Conservation (phyloP, 2,888 invertebrate genomes). For the Protophormia terraenovae region DNA sequence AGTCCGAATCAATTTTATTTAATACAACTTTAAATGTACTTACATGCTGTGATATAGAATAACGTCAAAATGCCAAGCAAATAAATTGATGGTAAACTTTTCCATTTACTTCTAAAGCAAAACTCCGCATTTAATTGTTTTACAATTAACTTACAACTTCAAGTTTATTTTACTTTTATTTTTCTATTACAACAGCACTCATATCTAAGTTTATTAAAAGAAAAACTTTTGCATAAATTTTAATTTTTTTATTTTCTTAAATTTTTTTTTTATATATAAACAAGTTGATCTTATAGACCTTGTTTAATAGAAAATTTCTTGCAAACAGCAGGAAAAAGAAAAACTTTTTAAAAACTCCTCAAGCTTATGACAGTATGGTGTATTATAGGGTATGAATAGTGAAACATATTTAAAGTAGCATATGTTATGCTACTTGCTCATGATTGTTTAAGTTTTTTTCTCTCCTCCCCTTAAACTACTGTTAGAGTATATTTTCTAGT, state of each 20-base stretch:
- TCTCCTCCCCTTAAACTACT: neutral
- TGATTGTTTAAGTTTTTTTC: slow-evolving; percentile 34
- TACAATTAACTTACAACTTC: slow-evolving; percentile 18
- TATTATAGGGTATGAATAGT: slow-evolving; percentile 31
- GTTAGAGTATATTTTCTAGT: neutral
- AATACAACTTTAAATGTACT: no score
- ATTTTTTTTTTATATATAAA: neutral
- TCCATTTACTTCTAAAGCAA: neutral
- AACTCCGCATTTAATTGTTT: slow-evolving; percentile 11
- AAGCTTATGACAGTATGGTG: slow-evolving; percentile 30
- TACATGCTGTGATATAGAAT: neutral
- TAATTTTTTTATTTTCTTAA: neutral
- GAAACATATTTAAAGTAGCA: slow-evolving; percentile 36
- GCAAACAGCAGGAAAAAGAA: neutral
- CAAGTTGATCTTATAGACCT: slow-evolving; percentile 25
- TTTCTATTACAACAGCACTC: neutral
- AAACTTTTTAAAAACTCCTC: slow-evolving; percentile 6
- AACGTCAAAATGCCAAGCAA: neutral
- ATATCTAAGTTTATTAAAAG: slow-evolving; percentile 12
- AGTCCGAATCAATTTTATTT: no score
- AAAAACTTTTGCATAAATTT: neutral
- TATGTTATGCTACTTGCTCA: slow-evolving; percentile 37
- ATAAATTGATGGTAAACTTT: neutral
- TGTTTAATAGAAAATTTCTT: neutral
- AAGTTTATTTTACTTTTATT: neutral